phyloP scores from a whole-genome alignment of 2,113 vertebrate genomes.

The Haliaeetus leucogaster region DNA sequence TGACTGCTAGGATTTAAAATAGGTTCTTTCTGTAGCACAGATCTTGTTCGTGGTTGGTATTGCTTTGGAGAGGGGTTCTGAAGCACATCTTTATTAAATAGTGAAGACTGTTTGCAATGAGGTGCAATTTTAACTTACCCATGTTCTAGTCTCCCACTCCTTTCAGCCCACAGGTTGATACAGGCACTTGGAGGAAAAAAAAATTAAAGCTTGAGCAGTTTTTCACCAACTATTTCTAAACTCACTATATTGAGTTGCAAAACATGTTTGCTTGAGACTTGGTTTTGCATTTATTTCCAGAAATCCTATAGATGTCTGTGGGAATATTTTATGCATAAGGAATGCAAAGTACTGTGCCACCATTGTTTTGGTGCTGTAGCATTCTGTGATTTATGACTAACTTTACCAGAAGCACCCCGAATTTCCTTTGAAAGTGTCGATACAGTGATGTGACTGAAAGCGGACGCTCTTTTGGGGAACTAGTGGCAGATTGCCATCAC shows the following conservation, averaged over 20 bases:
- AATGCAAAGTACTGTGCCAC: background rate
- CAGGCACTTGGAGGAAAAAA: background rate
- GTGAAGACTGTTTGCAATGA: background rate
- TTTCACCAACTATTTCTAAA: constrained; percentile 44
- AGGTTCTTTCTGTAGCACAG: background rate
- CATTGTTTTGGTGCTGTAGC: background rate
- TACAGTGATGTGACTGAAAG: background rate
- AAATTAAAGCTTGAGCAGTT: background rate
- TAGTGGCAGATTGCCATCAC: constrained; percentile 7
- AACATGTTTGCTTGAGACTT: background rate
- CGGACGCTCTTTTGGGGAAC: background rate
- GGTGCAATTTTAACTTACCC: constrained; percentile 9
- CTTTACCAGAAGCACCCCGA: background rate
- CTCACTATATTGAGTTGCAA: constrained; percentile 2
- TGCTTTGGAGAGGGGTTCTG: constrained; percentile 1
- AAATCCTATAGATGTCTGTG: background rate
- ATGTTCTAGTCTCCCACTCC: constrained; percentile 19
- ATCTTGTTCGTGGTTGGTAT: background rate
- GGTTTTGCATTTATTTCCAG: background rate
- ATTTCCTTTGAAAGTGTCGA: background rate
- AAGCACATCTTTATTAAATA: background rate
- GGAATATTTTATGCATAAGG: background rate
- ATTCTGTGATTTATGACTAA: background rate
- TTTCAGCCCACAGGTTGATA: constrained; percentile 43
- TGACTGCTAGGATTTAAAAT: constrained; percentile 17